Percentiles rank a stretch among this genome's conserved stretches.
phyloP scores from a whole-genome alignment of 2,797 vertebrate species.

The Ceryle rudis region DNA sequence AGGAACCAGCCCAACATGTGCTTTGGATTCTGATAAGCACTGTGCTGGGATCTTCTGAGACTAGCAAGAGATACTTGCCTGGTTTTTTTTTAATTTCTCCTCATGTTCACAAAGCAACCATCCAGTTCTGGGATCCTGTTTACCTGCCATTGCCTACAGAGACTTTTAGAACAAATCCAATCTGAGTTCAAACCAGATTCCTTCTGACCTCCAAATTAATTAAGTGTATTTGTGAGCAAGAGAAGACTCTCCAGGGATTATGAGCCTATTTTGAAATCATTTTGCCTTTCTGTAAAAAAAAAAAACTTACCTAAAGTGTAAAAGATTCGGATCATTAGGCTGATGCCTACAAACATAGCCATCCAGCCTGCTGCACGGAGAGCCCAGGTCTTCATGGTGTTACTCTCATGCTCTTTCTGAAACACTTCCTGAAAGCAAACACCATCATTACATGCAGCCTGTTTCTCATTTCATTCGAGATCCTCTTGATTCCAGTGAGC shows the following conservation, averaged over 20 bases:
- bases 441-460: neutral
- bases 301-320: constrained; percentile 87
- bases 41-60: neutral
- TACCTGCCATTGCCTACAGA: neutral
- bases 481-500: neutral
- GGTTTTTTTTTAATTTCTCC: neutral
- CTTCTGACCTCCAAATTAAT: neutral
- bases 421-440: constrained; percentile 88
- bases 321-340: constrained; percentile 89
- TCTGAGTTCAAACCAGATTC: neutral
- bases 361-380: constrained; percentile 89
- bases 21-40: neutral
- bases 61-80: neutral
- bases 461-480: neutral
- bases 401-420: constrained; percentile 86
- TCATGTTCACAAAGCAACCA: neutral
- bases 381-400: constrained; percentile 91
- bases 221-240: neutral
- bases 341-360: constrained; percentile 93
- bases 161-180: neutral
- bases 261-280: neutral
- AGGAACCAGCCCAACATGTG: neutral
- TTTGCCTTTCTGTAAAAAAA: neutral
- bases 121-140: neutral
- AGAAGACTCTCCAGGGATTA: neutral